Evolutionary conservation across 2,888 invertebrate species (phyloP).

Genomic region (Galeopsomyia nigrocyanea): DNA sequence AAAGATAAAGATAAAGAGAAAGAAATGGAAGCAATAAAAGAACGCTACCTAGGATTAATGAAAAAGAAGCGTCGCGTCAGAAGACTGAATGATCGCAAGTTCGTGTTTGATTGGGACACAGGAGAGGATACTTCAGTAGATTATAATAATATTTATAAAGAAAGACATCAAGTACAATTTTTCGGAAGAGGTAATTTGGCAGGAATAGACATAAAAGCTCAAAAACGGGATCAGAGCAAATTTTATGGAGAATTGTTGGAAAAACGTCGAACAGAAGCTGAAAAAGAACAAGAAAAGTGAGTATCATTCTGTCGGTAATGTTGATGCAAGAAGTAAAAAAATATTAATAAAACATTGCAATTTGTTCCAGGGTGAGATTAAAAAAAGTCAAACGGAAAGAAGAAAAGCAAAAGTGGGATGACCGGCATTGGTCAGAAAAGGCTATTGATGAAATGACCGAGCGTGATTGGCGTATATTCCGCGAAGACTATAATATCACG

Average conservation of each 20-base stretch:
- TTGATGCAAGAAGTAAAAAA: neutral
- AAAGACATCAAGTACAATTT: conserved; percentile 96
- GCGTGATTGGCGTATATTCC: conserved; percentile 99
- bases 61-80: conserved; percentile 94
- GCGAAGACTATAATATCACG: conserved; percentile 98
- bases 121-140: conserved; percentile 98
- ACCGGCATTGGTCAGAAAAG: conserved; percentile 99
- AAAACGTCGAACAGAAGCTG: conserved; percentile 93
- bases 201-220: conserved; percentile 97
- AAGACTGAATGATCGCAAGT: conserved; percentile 96
- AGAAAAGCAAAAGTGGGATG: conserved; percentile 99
- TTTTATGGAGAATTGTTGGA: conserved; percentile 97
- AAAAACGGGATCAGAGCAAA: conserved; percentile 94
- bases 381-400: conserved; percentile 95
- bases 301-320: conserved; percentile 8
- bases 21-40: conserved; percentile 95
- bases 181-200: conserved; percentile 98
- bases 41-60: conserved; percentile 92
- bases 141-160: conserved; percentile 97
- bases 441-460: conserved; percentile 96
- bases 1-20: conserved; percentile 89
- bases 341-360: conserved; percentile 2
- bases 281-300: conserved; percentile 94
- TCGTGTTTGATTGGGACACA: conserved; percentile 99
- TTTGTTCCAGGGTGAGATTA: conserved; percentile 74